Evolutionary conservation across 2,113 vertebrate genomes (phyloP), one percentile per base, ranked within the genome.

Genomic region (Passerina amoena): DNA sequence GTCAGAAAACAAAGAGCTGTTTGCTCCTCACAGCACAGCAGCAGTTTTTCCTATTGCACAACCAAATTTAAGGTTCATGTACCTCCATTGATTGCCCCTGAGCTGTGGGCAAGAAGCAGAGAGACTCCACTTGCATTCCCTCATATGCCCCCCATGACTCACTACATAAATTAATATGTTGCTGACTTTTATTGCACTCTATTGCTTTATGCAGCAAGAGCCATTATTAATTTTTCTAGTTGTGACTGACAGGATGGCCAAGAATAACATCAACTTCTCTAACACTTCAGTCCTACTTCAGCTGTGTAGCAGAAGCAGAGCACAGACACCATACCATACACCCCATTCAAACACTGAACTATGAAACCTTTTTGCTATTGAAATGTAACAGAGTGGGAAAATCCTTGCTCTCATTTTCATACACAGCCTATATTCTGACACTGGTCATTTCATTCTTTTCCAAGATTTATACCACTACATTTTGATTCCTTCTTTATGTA

Each of bases 141-240:
- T 42, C 0, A 0, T 6, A 12, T 54, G 59, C 24, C 23, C 31
- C 21, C 40, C 0, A 0, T 4, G 2, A 69, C 27, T 12, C 42
- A 28, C n/a, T 61, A 4, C 1, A 2, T 5, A 72, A 19, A 50
- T 42, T 19, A 8, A 35, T 3, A 53, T 5, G 21, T 14, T 88
- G 37, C 28, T 75, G 53, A 47, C 3, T 3, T 77, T 75, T 57
- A 76, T 2, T 79, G 44, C 19, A 45, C 45, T 79, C 27, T 40
- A 7, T 51, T 56, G 51, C 37, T 63, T 68, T 23, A 71, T 8
- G 37, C 33, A 64, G 60, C 14, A 82, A 66, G 24, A 79, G 19
- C 35, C 69, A 78, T 50, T 59, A 35, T 9, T 63, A 35, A 59
- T 59, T 90, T 37, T 71, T 85, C 38, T 59, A 70, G 37, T 44